Conservation (phyloP, 2,888 invertebrate genomes). For the Andrena fulva region DNA sequence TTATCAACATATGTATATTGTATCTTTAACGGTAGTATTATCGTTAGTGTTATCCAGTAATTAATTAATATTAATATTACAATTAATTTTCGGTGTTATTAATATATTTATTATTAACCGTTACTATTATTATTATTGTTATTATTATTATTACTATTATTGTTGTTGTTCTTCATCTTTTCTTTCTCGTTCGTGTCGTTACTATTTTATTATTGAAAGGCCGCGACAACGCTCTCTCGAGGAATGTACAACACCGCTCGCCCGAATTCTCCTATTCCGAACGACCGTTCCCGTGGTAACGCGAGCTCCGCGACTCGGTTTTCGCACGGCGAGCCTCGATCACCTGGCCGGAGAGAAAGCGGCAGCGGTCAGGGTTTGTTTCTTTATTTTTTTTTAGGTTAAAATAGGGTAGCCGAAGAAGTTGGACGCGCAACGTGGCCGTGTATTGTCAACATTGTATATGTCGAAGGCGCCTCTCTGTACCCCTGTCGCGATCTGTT, state of each 20-base stretch:
- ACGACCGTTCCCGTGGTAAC: neutral
- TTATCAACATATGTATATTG: conserved; percentile 40
- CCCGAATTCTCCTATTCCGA: neutral
- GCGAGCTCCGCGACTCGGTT: conserved; percentile 25
- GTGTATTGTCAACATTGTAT: conserved; percentile 60
- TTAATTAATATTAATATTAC: conserved; percentile 47
- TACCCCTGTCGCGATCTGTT: conserved; percentile 15
- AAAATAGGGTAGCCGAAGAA: conserved; percentile 48
- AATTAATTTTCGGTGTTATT: conserved; percentile 49
- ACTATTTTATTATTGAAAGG: conserved; percentile 70
- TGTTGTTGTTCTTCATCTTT: conserved; percentile 51
- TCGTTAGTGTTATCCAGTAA: conserved; percentile 18
- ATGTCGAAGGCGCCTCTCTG: conserved; percentile 42
- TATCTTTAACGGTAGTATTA: conserved; percentile 43
- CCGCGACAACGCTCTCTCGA: conserved; percentile 70
- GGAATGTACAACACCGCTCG: conserved; percentile 45
- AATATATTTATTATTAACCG: conserved; percentile 43
- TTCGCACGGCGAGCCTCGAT: conserved; percentile 33
- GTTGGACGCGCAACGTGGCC: conserved; percentile 63
- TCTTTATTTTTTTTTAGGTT: conserved; percentile 7
- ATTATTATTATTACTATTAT: conserved; percentile 61
- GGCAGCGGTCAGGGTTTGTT: conserved; percentile 17
- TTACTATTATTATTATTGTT: conserved; percentile 61
- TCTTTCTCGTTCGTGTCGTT: conserved; percentile 43
- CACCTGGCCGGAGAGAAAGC: conserved; percentile 32